phyloP scores from a whole-genome alignment of 2,113 vertebrate genomes.

The Ammodytes marinus region DNA sequence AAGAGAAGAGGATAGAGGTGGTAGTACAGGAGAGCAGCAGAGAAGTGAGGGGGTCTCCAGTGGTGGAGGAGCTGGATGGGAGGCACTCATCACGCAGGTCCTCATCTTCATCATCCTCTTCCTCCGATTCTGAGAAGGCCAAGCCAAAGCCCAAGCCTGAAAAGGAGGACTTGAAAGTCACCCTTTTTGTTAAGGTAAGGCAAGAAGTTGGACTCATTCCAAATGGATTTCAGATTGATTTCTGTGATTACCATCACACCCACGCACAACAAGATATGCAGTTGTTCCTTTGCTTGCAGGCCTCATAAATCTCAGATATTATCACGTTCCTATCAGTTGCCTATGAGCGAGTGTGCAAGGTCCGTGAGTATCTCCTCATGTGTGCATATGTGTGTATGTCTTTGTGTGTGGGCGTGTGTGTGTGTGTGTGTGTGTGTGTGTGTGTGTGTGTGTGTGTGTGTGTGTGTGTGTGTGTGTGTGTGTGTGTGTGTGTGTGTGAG shows the following conservation, averaged over 20 bases:
- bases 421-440: neutral
- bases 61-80: neutral
- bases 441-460: too few species aligned
- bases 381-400: neutral
- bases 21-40: neutral
- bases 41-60: slow-evolving; percentile 10
- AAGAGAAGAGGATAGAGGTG: slow-evolving; percentile 20
- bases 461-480: too few species aligned
- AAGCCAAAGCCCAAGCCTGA: neutral
- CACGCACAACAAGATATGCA: neutral
- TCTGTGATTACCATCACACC: neutral
- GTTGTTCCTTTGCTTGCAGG: neutral
- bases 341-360: slow-evolving; percentile 12
- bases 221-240: neutral
- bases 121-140: slow-evolving; percentile 54
- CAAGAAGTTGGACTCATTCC: neutral
- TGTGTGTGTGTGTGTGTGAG: too few species aligned
- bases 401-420: neutral
- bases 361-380: neutral
- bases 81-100: slow-evolving; percentile 45
- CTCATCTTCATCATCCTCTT: slow-evolving; percentile 61
- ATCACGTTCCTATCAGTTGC: slow-evolving; percentile 35
- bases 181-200: slow-evolving; percentile 66
- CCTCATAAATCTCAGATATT: slow-evolving; percentile 7
- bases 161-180: neutral